These are phyloP conservation scores for Poeciliopsis infans DNA, from an alignment of 2,797 vertebrate species.

Conservation along the genomic window DNA sequence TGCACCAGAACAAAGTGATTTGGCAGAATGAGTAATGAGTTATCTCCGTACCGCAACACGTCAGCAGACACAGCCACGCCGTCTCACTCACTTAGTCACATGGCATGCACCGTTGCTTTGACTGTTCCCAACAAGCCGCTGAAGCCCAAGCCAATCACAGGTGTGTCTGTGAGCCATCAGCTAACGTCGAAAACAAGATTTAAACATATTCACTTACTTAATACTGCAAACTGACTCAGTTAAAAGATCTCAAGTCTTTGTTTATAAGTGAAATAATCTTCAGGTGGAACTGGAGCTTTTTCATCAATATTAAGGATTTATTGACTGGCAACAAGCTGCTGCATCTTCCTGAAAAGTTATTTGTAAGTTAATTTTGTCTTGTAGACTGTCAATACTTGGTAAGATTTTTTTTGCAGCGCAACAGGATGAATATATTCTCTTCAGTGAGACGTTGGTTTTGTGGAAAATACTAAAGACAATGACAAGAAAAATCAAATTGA, in stretches of 20 bases:
- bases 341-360: too few relatives aligned
- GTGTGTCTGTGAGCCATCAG: slow-evolving; percentile 23
- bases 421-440: too few relatives aligned
- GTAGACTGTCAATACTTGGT: too few relatives aligned
- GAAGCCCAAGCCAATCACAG: not conserved
- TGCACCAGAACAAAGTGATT: slow-evolving; percentile 81
- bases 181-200: not conserved
- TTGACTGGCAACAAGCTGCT: too few relatives aligned
- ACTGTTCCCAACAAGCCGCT: slow-evolving; percentile 53
- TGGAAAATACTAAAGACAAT: too few relatives aligned
- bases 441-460: too few relatives aligned
- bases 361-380: too few relatives aligned
- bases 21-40: slow-evolving; percentile 73
- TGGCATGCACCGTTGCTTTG: slow-evolving; percentile 60
- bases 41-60: slow-evolving; percentile 67
- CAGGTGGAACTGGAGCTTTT: too few relatives aligned
- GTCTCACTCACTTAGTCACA: slow-evolving; percentile 66
- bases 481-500: too few relatives aligned
- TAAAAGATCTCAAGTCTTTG: not conserved
- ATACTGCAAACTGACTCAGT: not conserved
- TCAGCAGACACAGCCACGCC: slow-evolving; percentile 42
- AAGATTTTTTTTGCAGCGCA: too few relatives aligned
- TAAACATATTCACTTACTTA: not conserved
- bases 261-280: too few relatives aligned
- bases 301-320: too few relatives aligned